phyloP scores from a whole-genome alignment of 1,140 invertebrate genomes.

The Bombus haemorrhoidalis region DNA sequence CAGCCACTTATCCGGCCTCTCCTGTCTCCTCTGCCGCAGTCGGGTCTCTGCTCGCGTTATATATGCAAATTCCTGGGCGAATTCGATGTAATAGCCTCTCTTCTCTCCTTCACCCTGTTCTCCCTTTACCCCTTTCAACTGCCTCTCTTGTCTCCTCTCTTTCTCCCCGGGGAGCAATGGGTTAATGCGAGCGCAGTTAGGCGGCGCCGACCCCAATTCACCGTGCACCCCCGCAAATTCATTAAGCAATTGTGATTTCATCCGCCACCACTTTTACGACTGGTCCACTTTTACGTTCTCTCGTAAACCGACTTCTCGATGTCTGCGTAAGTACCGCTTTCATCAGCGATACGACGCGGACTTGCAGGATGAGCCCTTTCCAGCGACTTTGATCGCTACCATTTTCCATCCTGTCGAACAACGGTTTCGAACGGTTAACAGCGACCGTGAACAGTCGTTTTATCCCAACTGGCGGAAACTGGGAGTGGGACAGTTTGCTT shows the following conservation, averaged over 20 bases:
- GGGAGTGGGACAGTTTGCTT: background rate
- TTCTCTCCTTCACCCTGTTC: background rate
- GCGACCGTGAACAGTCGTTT: background rate
- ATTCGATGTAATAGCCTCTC: slow-evolving; percentile 63
- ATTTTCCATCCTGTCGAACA: slow-evolving; percentile 15
- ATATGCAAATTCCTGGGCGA: slow-evolving; percentile 70
- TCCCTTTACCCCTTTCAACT: background rate
- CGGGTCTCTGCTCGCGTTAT: slow-evolving; percentile 55
- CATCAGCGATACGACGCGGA: slow-evolving; percentile 10
- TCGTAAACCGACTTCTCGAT: slow-evolving; percentile 42
- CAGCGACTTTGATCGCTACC: background rate
- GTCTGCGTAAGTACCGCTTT: slow-evolving; percentile 30
- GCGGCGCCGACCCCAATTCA: slow-evolving; percentile 60
- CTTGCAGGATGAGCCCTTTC: background rate
- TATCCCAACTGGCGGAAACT: no score
- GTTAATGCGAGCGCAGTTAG: slow-evolving; percentile 63
- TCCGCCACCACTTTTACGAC: slow-evolving; percentile 60
- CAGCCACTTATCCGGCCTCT: slow-evolving; percentile 55
- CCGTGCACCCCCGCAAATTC: slow-evolving; percentile 56
- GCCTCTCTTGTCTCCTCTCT: background rate
- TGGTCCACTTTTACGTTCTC: slow-evolving; percentile 53
- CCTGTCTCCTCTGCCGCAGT: slow-evolving; percentile 25
- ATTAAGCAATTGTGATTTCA: slow-evolving; percentile 71
- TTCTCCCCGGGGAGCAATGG: slow-evolving; percentile 43
- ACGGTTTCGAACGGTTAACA: background rate